Conservation (phyloP, 2,888 invertebrate species). For the Sipha maydis region DNA sequence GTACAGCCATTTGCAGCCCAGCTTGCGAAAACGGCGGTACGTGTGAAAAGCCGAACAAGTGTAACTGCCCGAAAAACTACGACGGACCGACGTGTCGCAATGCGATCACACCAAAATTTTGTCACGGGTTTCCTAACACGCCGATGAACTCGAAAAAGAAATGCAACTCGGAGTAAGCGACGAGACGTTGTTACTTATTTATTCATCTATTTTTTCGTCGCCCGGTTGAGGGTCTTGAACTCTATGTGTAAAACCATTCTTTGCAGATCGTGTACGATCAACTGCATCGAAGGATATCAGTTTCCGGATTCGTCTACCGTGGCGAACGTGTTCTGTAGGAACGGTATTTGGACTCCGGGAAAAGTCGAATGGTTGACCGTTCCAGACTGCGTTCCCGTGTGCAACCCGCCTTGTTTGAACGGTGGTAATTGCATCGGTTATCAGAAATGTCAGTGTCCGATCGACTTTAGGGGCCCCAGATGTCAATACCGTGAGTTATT, state of each 20-base stretch:
- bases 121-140: conserved; percentile 74
- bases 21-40: conserved; percentile 84
- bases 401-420: conserved; percentile 79
- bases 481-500: conserved; percentile 77
- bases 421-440: conserved; percentile 83
- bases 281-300: conserved; percentile 74
- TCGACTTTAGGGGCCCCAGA: conserved; percentile 76
- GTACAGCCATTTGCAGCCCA: conserved; percentile 78
- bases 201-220: not conserved
- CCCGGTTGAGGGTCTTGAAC: not conserved
- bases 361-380: conserved; percentile 74
- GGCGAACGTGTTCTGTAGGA: conserved; percentile 76
- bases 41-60: conserved; percentile 79
- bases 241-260: conserved; percentile 49
- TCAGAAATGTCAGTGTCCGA: conserved; percentile 82
- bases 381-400: conserved; percentile 78
- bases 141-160: conserved; percentile 75
- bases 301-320: conserved; percentile 79
- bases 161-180: conserved; percentile 75
- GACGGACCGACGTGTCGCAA: conserved; percentile 79
- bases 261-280: conserved; percentile 75
- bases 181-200: not conserved
- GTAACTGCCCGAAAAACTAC: conserved; percentile 79
- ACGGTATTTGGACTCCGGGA: conserved; percentile 78
- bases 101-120: conserved; percentile 68